These are phyloP conservation scores for Eurytoma californica DNA, from an alignment of 2,888 invertebrate species.

Conservation along the genomic window DNA sequence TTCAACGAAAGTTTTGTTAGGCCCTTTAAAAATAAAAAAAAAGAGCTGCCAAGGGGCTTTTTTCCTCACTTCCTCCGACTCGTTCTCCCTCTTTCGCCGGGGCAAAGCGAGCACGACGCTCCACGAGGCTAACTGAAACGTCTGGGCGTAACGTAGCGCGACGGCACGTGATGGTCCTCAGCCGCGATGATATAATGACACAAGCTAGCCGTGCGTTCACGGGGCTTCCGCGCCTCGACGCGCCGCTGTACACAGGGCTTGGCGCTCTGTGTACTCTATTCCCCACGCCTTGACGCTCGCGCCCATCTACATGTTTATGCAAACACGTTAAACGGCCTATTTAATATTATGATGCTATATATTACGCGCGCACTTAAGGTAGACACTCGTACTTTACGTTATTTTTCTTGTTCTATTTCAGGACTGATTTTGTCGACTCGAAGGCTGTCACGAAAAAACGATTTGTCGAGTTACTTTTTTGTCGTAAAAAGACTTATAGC, in stretches of 20 bases:
- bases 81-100: background rate
- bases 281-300: constrained; percentile 38
- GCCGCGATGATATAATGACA: constrained; percentile 36
- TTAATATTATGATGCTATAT: no score
- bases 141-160: background rate
- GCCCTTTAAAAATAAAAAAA: background rate
- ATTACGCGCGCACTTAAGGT: no score
- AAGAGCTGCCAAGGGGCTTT: background rate
- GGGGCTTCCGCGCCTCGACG: constrained; percentile 56
- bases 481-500: no score
- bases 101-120: background rate
- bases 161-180: background rate
- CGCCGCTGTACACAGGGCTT: constrained; percentile 55
- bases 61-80: background rate
- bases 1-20: background rate
- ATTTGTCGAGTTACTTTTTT: no score
- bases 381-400: no score
- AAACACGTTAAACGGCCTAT: background rate
- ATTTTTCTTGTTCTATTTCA: no score
- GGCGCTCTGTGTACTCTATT: constrained; percentile 29
- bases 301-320: constrained; percentile 22
- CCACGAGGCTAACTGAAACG: background rate
- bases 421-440: no score
- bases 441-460: no score
- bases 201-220: constrained; percentile 28